Conservation (phyloP, 2,888 invertebrate species). For the Lacanobia oleracea region DNA sequence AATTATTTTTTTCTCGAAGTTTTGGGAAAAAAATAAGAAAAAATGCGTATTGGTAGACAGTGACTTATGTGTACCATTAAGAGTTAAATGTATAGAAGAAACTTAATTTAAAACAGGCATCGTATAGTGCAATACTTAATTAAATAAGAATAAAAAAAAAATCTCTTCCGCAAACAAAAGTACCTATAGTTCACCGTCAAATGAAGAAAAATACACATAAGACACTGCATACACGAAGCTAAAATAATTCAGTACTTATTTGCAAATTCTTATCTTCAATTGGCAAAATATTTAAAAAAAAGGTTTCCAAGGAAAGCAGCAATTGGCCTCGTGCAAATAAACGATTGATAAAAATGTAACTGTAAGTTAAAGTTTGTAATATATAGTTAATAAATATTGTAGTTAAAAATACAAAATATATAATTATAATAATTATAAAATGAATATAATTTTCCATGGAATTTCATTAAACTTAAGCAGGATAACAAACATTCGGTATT, state of each 20-base stretch:
- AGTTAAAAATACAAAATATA: slow-evolving; percentile 90
- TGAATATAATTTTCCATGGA: slow-evolving; percentile 90
- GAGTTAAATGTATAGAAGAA: too few relatives aligned
- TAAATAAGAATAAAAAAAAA: neutral
- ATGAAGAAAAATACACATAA: neutral
- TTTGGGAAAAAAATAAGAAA: slow-evolving; percentile 11
- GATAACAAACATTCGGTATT: slow-evolving; percentile 70
- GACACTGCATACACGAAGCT: slow-evolving; percentile 15
- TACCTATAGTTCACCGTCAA: neutral
- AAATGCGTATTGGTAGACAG: slow-evolving; percentile 4
- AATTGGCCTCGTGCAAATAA: slow-evolving; percentile 80
- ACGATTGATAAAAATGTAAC: slow-evolving; percentile 88
- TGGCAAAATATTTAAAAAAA: slow-evolving; percentile 46
- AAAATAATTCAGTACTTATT: slow-evolving; percentile 30
- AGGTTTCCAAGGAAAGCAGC: slow-evolving; percentile 72
- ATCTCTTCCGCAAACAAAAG: neutral
- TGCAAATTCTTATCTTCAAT: slow-evolving; percentile 52
- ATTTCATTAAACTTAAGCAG: slow-evolving; percentile 86
- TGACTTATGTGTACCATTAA: neutral
- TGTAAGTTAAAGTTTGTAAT: slow-evolving; percentile 90
- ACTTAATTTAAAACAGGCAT: neutral
- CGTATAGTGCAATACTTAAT: neutral
- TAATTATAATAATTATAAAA: slow-evolving; percentile 82
- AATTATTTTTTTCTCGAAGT: slow-evolving; percentile 20
- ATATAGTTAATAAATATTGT: slow-evolving; percentile 90